Evolutionary conservation across 2,888 invertebrate genomes (phyloP), one percentile per base, ranked within the genome.

Genomic region (Vanessa cardui): DNA sequence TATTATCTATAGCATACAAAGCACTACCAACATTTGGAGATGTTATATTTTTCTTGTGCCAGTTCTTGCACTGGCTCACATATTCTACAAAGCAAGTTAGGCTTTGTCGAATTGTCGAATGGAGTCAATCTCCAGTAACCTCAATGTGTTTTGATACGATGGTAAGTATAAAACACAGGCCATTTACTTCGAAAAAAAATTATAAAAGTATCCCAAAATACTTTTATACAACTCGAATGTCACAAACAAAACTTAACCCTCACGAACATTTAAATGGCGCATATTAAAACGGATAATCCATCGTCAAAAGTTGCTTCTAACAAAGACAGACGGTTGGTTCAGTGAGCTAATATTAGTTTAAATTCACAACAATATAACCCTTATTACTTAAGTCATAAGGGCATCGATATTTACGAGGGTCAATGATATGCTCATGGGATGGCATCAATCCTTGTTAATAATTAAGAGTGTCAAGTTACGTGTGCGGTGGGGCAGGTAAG

Each of bases 381-480:
- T 54, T 71, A 69, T 50, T 20, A 9, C 2, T 1, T 21, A 7
- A 9, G 5, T 0, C 20, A 58, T 66, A 71, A 26, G 59, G 18
- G 54, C 21, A 39, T 52, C 21, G 33, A 58, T 31, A 52, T 56
- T 52, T 50, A 6, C 18, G 26, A 31, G 20, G 66, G 56, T 39
- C 63, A 54, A 49, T 58, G 62, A 74, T 75, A 72, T 83, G 70
- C 73, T 72, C 69, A 62, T 69, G 78, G 85, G 84, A 85, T 76
- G 73, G 74, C 84, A 88, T 88, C 88, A 82, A 87, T 88, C 83
- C 86, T 85, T 79, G 81, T 88, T 87, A 88, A 86, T 87, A 83
- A 88, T 86, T 87, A 85, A 83, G 76, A 76, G 73, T 77, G 80
- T 78, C 80, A 78, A 75, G 75, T 76, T 74, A 72, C 72, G 74